phyloP scores from a whole-genome alignment of 2,113 vertebrate species.

The Brachyhypopomus occidentalis region DNA sequence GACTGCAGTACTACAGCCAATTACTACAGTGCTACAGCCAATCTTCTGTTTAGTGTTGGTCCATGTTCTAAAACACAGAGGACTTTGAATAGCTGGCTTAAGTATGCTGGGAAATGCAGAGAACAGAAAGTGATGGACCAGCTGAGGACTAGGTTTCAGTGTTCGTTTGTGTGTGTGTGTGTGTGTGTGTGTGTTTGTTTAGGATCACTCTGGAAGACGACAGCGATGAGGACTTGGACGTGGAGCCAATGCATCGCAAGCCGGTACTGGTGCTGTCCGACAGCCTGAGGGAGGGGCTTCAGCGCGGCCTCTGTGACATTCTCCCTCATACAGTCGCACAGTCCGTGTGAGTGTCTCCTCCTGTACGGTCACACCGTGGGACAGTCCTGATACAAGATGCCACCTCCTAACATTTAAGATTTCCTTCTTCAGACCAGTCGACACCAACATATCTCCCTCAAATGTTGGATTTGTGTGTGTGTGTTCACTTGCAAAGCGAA shows the following conservation, averaged over 20 bases:
- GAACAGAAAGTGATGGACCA: not conserved
- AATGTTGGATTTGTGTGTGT: no score
- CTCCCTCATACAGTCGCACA: slow-evolving; percentile 78
- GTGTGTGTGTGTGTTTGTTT: slow-evolving; percentile 36
- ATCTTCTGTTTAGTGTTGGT: not conserved
- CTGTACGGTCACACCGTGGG: no score
- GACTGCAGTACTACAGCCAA: no score
- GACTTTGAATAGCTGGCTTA: not conserved
- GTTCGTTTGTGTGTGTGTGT: not conserved
- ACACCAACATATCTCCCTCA: no score
- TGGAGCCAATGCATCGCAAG: slow-evolving; percentile 68
- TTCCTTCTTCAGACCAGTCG: no score
- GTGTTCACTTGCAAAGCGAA: not conserved
- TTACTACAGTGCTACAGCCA: no score
- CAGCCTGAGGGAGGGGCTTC: slow-evolving; percentile 77
- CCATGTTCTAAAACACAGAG: not conserved
- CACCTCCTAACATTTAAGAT: no score
- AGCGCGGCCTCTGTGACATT: slow-evolving; percentile 76
- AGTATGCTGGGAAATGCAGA: not conserved
- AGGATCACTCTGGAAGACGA: slow-evolving; percentile 80
- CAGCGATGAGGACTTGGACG: slow-evolving; percentile 74
- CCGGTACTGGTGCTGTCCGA: slow-evolving; percentile 78
- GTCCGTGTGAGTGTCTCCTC: slow-evolving; percentile 71
- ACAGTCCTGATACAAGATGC: no score
- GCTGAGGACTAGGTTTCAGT: not conserved